phyloP scores from a whole-genome alignment of 2,113 vertebrate species.

The Triplophysa tibetana region DNA sequence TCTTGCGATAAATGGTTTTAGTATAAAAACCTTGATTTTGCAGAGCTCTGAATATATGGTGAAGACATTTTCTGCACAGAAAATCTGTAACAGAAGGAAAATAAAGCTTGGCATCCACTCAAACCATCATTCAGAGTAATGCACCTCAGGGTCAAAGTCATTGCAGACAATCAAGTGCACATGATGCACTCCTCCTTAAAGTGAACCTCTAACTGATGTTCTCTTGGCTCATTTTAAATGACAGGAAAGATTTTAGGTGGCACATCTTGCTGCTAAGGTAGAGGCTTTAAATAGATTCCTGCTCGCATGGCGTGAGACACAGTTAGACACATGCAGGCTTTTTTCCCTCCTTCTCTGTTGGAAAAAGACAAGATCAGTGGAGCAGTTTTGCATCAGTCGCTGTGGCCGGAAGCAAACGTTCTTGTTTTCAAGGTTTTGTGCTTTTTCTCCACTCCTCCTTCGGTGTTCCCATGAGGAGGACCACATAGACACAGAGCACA shows the following conservation, averaged over 20 bases:
- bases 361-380: slow-evolving; percentile 17
- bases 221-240: slow-evolving; percentile 58
- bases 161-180: not conserved
- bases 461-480: slow-evolving; percentile 33
- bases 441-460: slow-evolving; percentile 4
- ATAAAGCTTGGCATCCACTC: not conserved
- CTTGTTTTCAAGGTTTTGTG: not conserved
- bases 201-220: slow-evolving; percentile 41
- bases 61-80: not conserved
- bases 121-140: not conserved
- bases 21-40: not conserved
- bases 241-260: slow-evolving; percentile 28
- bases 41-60: slow-evolving; percentile 1
- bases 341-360: slow-evolving; percentile 32
- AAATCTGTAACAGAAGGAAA: not conserved
- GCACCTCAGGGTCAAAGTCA: slow-evolving; percentile 15
- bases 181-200: slow-evolving; percentile 1
- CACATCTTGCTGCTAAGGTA: not conserved
- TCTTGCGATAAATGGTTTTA: not conserved
- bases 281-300: slow-evolving; percentile 32
- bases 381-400: slow-evolving; percentile 38
- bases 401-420: slow-evolving; percentile 49
- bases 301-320: not conserved
- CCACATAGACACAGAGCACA: slow-evolving; percentile 64
- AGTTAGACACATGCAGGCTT: slow-evolving; percentile 7